These are phyloP conservation scores for Argentina silus DNA, from an alignment of 2,797 vertebrate genomes.

Conservation along the genomic window DNA sequence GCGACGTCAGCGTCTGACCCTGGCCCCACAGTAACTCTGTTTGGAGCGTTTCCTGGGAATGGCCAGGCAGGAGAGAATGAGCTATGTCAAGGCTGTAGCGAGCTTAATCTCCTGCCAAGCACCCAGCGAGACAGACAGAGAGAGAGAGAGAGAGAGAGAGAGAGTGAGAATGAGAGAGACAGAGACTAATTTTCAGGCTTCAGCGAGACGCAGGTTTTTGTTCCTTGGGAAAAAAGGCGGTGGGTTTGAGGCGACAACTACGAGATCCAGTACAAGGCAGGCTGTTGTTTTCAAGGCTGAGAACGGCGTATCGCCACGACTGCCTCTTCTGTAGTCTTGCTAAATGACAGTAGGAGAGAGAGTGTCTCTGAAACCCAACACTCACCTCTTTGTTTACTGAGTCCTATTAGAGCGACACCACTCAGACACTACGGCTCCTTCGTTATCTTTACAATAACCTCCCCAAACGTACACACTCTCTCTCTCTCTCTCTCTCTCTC, in stretches of 20 bases:
- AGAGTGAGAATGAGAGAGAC: not conserved
- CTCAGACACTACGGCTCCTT: conserved; percentile 76
- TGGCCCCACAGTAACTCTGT: conserved; percentile 75
- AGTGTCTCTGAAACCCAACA: not conserved
- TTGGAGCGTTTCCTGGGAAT: conserved; percentile 78
- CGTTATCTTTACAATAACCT: conserved; percentile 63
- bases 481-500: not conserved
- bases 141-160: not conserved
- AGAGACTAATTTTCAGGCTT: not conserved
- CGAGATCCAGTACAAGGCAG: conserved; percentile 58
- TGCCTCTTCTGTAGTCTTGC: not conserved
- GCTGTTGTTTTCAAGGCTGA: conserved; percentile 44
- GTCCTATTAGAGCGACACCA: conserved; percentile 49
- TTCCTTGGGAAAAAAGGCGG: conserved; percentile 22
- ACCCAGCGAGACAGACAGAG: conserved; percentile 43
- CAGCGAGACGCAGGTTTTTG: not conserved
- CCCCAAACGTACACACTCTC: not conserved
- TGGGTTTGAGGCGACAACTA: conserved; percentile 43
- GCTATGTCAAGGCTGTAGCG: conserved; percentile 77
- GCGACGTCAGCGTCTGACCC: conserved; percentile 80
- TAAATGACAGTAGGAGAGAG: not conserved
- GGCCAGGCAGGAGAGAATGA: conserved; percentile 66
- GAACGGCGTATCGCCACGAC: conserved; percentile 42
- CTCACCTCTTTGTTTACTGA: not conserved
- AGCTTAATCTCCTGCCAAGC: conserved; percentile 71